A percentile compares a stretch with the other conserved stretches of the same genome.
These are phyloP conservation scores for Pyrgus malvae DNA, from an alignment of 2,888 invertebrate genomes.

Conservation along the genomic window DNA sequence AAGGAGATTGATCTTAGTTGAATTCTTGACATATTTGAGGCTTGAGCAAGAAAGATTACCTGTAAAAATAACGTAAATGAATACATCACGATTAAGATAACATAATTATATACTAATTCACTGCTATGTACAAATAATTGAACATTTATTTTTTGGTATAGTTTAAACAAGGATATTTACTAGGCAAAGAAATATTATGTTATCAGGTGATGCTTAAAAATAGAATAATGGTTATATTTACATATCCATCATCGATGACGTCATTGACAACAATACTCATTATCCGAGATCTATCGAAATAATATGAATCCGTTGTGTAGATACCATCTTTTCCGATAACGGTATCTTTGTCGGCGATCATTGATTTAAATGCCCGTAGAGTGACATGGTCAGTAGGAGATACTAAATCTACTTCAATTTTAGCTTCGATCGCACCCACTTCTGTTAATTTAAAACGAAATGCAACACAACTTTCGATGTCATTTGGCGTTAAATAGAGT, in stretches of 20 bases:
- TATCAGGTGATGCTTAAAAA: not conserved
- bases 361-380: not conserved
- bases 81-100: not conserved
- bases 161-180: not conserved
- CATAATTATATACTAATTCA: not conserved
- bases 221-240: constrained; percentile 7
- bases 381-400: constrained; percentile 2
- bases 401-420: constrained; percentile 4
- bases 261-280: constrained; percentile 16
- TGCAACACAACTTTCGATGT: constrained; percentile 6
- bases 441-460: constrained; percentile 3
- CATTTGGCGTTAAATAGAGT: constrained; percentile 9
- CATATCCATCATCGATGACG: constrained; percentile 15
- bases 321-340: constrained; percentile 23
- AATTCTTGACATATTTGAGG: not conserved
- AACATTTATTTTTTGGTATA: not conserved
- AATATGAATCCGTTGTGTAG: not conserved
- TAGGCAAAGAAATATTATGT: not conserved
- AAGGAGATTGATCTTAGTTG: constrained; percentile 6
- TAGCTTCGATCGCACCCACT: constrained; percentile 4
- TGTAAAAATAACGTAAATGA: not conserved
- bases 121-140: not conserved
- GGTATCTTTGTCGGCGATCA: constrained; percentile 2
- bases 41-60: constrained; percentile 14
- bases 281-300: constrained; percentile 9